These are phyloP conservation scores for Sipunculus nudus DNA, from an alignment of 2,888 invertebrate genomes.

Conservation along the genomic window DNA sequence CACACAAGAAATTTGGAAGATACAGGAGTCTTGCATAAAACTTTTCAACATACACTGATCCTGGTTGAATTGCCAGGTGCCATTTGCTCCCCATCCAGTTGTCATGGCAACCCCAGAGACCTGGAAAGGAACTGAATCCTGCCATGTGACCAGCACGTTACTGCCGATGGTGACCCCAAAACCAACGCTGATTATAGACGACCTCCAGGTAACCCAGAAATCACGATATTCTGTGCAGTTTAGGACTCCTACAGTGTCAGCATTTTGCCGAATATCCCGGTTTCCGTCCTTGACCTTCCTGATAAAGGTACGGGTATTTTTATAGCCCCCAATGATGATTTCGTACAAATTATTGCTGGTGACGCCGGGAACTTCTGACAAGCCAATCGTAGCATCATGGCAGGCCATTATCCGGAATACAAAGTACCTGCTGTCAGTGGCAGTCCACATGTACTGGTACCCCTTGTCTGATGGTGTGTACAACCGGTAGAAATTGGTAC, in stretches of 20 bases:
- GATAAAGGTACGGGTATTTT: slow-evolving; percentile 3
- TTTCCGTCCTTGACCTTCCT: not conserved
- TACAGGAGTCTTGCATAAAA: too few relatives aligned
- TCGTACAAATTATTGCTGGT: too few relatives aligned
- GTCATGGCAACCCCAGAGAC: not conserved
- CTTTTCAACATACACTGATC: slow-evolving; percentile 7
- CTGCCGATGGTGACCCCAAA: too few relatives aligned
- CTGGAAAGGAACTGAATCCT: not conserved
- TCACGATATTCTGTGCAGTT: too few relatives aligned
- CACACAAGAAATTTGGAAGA: too few relatives aligned
- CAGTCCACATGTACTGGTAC: not conserved
- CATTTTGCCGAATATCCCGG: too few relatives aligned
- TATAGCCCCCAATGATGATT: slow-evolving; percentile 2
- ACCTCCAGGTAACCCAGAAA: too few relatives aligned
- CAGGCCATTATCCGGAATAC: slow-evolving; percentile 1
- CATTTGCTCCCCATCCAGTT: not conserved
- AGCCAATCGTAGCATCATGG: not conserved
- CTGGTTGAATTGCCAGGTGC: not conserved
- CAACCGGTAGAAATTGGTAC: too few relatives aligned
- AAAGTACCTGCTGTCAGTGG: slow-evolving; percentile 1
- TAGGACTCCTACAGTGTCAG: too few relatives aligned
- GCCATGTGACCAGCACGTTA: not conserved
- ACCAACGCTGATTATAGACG: too few relatives aligned
- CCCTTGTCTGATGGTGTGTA: too few relatives aligned
- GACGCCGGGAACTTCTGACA: not conserved